A percentile compares a stretch with the other conserved stretches of the same genome.
Conservation (phyloP, 2,113 vertebrate genomes). For the Scomber japonicus region DNA sequence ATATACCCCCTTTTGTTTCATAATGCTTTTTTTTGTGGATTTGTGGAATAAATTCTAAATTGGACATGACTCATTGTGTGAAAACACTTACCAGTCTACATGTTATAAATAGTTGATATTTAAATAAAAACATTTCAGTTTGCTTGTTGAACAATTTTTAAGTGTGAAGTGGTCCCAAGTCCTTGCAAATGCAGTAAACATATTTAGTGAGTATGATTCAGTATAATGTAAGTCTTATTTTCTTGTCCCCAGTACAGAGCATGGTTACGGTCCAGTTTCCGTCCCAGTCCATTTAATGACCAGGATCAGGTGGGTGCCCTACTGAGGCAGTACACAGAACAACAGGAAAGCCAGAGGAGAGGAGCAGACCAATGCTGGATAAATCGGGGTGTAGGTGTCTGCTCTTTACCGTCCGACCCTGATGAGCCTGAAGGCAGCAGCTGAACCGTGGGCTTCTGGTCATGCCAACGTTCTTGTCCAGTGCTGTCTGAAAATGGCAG, state of each 20-base stretch:
- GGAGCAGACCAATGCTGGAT: constrained; percentile 67
- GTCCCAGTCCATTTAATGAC: constrained; percentile 86
- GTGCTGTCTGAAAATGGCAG: constrained; percentile 18
- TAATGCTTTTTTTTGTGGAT: no score
- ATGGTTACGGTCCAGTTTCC: constrained; percentile 85
- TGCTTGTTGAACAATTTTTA: no score
- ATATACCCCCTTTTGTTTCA: no score
- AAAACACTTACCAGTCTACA: no score
- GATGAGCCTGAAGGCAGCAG: constrained; percentile 72
- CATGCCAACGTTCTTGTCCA: constrained; percentile 16
- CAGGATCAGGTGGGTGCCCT: constrained; percentile 86
- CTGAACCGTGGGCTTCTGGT: constrained; percentile 64
- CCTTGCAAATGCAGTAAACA: no score
- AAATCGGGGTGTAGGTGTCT: constrained; percentile 28
- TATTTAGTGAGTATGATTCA: no score
- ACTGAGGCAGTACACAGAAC: constrained; percentile 82
- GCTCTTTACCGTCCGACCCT: constrained; percentile 60
- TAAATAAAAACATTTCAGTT: no score
- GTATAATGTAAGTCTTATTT: not conserved
- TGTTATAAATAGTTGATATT: no score
- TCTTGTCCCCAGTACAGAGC: constrained; percentile 83
- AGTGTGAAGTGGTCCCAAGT: no score
- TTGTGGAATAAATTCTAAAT: not conserved
- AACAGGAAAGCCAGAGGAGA: constrained; percentile 74
- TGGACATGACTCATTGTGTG: not conserved